phyloP scores from a whole-genome alignment of 2,113 vertebrate genomes.

The Antennarius striatus region DNA sequence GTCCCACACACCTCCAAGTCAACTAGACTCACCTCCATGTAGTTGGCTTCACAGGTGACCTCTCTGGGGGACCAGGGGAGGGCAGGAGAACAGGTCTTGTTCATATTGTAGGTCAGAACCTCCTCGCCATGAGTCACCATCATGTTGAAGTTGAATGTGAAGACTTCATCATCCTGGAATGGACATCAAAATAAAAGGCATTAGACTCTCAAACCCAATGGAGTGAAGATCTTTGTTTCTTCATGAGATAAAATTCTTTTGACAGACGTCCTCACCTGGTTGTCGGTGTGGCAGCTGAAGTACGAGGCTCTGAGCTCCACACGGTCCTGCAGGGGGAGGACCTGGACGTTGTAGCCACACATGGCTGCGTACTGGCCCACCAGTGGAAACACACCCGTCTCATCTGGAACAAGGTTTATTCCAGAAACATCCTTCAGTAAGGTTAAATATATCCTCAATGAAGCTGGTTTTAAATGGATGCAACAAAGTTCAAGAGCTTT shows the following conservation, averaged over 20 bases:
- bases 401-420: conserved; percentile 31
- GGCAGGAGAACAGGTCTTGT: conserved; percentile 53
- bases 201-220: no score
- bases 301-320: conserved; percentile 66
- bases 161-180: conserved; percentile 50
- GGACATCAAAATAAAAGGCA: background rate
- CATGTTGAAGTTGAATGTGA: conserved; percentile 64
- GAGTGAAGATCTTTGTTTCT: background rate
- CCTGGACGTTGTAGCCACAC: conserved; percentile 66
- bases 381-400: conserved; percentile 45
- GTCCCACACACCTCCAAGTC: no score
- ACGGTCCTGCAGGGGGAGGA: conserved; percentile 8
- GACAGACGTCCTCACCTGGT: conserved; percentile 38
- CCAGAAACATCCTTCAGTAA: no score
- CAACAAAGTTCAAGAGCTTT: no score
- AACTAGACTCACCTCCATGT: conserved; percentile 71
- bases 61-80: conserved; percentile 63
- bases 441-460: no score
- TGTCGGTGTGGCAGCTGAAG: conserved; percentile 71
- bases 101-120: conserved; percentile 35
- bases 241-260: no score
- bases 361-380: conserved; percentile 41
- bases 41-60: conserved; percentile 72
- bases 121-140: conserved; percentile 5
- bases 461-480: no score